Evolutionary conservation across 2,797 vertebrate genomes (phyloP), one percentile per base, ranked within the genome.

Genomic region (Iguana delicatissima): DNA sequence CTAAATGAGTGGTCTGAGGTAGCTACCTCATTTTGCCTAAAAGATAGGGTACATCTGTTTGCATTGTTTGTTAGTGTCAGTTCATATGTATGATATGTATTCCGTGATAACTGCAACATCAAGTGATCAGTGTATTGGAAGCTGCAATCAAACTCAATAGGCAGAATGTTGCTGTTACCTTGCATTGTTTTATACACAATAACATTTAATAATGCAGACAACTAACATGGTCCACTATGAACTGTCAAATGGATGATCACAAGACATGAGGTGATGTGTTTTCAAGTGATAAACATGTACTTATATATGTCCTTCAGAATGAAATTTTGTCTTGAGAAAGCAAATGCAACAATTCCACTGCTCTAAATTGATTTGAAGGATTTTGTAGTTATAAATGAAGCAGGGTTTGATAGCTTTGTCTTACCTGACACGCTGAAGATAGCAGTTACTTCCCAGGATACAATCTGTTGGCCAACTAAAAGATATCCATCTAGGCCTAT

Each of bases 401-500:
- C 13, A 55, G 14, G 12, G 32, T 52, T 80, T 29, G 50, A 59
- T 81, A 7, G 14, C 9, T 29, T 35, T 59, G 32, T n/a, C 72
- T 18, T n/a, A 16, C n/a, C 14, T 6, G n/a, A n/a, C 52, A n/a
- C 20, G 32, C 16, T 81, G 80, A 35, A n/a, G 26, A 32, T 32
- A 81, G 50, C 52, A n/a, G 50, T 7, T 81, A n/a, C 29, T n/a
- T n/a, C 16, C 29, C 16, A 20, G 32, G 77, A 79, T 52, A 92
- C 86, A 95, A 95, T 95, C 94, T 96, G 92, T 89, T 91, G 93
- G 94, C 64, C n/a, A 80, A 9, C 83, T 89, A 76, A 95, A 94
- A 92, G 64, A 38, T 0, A 0, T 12, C 0, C 92, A 94, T 92
- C 84, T n/a, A 50, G 42, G 76, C 52, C 24, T 52, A 50, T 32